These are phyloP conservation scores for Heliconius hermathena DNA, from an alignment of 1,140 invertebrate species.

Conservation along the genomic window DNA sequence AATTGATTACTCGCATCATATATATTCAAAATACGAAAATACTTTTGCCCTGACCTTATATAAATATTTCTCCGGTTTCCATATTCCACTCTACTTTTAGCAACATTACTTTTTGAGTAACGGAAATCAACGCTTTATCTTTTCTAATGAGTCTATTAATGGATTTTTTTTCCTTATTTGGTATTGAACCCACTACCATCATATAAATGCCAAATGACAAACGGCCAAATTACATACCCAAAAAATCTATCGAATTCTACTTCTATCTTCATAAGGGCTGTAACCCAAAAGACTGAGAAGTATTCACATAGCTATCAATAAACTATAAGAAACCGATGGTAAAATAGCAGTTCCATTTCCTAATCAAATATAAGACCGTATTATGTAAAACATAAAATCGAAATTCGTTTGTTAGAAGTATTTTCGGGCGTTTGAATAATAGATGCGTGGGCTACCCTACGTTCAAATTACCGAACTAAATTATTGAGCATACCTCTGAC, in stretches of 20 bases:
- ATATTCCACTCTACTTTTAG: no score
- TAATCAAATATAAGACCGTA: constrained; percentile 40
- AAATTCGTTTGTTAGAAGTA: neutral
- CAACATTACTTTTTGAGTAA: no score
- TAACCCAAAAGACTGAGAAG: constrained; percentile 28
- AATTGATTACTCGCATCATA: no score
- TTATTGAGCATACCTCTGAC: constrained; percentile 42
- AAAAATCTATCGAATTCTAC: neutral
- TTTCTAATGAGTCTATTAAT: no score
- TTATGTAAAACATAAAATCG: constrained; percentile 20
- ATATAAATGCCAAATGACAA: neutral
- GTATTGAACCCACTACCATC: neutral
- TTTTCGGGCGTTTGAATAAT: constrained; percentile 42
- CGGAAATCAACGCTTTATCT: no score
- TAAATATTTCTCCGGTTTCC: no score
- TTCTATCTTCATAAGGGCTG: neutral
- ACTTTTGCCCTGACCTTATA: no score
- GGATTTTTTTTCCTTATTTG: no score
- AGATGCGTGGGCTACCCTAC: constrained; percentile 38
- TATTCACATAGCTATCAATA: constrained; percentile 37
- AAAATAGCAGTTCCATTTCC: constrained; percentile 20
- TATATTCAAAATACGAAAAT: no score
- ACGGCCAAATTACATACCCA: neutral
- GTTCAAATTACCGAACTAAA: constrained; percentile 42
- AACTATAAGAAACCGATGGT: constrained; percentile 33